Base-by-base conservation (phyloP, 2,113 vertebrate genomes). In the Podocnemis expansa region DNA sequence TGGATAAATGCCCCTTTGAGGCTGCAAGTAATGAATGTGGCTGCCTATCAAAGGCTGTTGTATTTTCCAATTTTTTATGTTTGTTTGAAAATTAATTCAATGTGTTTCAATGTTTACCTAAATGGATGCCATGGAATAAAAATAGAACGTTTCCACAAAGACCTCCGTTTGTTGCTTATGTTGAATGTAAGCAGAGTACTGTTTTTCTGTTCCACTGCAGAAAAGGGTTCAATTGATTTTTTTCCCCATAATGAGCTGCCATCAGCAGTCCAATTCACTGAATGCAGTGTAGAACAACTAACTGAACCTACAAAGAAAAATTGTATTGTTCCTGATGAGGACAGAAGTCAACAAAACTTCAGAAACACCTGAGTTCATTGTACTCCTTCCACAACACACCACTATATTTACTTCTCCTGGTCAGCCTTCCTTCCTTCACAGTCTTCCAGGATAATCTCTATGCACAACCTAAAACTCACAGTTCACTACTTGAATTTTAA, bases 1-100 rank as follows among this genome's bases (percentile, higher is more conserved):
- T 67, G 90, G 93, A 98, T 97, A 98, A 98, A 98, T 96, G 95
- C 95, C 82, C 98, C 98, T 98, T 98, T 98, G 98, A 98, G 87
- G 96, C 95, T 97, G 83, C 96, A 87, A 91, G 97, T 94, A 96
- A 95, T 97, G 97, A 98, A 96, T 91, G 96, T 85, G 94, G 92
- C 96, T 94, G 78, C 92, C 96, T 91, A 96, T 94, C 96, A 97
- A 95, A 94, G 93, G 88, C 89, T 47, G 16, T 90, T 96, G 93
- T 94, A 91, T 95, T 98, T 98, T 98, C 93, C 27, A 80, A 86
- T 95, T 98, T 97, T 96, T 95, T 92, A 96, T 93, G 96, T 96
- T 96, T 91, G 87, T 93, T 95, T 96, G 96, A 97, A 96, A 98
- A 97, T 96, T 91, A 94, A 84, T 97, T 97, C 96, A 97, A 25